Base-by-base conservation (phyloP, 2,888 invertebrate species). In the Gryllus longicercus region DNA sequence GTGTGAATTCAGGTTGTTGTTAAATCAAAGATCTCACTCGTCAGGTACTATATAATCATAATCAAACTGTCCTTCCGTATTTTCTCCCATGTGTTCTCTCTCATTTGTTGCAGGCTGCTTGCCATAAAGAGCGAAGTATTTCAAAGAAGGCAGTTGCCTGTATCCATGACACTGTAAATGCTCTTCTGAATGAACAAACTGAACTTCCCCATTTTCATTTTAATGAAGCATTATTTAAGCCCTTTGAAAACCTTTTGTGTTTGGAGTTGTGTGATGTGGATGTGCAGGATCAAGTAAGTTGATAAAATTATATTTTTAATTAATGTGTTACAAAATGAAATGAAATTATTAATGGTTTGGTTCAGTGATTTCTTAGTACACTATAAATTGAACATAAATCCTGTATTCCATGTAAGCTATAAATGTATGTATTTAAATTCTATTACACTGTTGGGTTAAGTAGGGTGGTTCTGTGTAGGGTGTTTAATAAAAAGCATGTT, bases 141-240 rank as follows among this genome's bases (percentile, higher is more conserved):
- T 96, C 96, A 0, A 97, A 96, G 86, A 93, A 96, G 84, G 96
- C 97, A 0, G 95, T 98, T 51, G 86, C 87, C 11, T 96, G 96
- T 84, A 94, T 98, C 82, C 97, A 97, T 85, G 97, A 97, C 85
- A 93, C 96, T 25, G 95, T 97, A 78, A 96, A 95, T 1, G 94
- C 95, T 0, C 87, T 97, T 23, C 88, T 98, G 78, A 95, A 95
- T 84, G 95, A 95, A 85, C 95, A 95, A 86, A 91, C 93, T 0
- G 98, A 98, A 86, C 87, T 96, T 82, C 94, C 96, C 0, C 95
- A 97, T 87, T 98, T 97, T 87, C 97, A 98, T 86, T 96, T 98
- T 86, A 97, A 98, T 86, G 98, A 98, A 87, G 96, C 96, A 0
- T 89, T 98, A 12, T 92, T 98, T 84, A 97, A 98, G 85, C 97